A percentile compares a stretch with the other conserved stretches of the same genome.
Evolutionary conservation across 1,140 invertebrate genomes (phyloP).

Genomic region (Trichogramma pretiosum): DNA sequence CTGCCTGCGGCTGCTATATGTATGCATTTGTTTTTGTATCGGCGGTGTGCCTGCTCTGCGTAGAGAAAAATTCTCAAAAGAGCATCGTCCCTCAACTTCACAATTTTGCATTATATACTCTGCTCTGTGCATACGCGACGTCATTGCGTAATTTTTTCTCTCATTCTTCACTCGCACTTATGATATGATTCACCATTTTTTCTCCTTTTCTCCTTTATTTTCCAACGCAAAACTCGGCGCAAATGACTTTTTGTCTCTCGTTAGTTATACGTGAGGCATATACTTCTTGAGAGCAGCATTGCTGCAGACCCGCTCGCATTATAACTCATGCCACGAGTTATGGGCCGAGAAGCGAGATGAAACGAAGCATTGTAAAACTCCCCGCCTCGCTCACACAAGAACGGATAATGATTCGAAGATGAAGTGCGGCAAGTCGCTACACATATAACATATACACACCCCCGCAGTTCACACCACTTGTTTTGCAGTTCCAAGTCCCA

Average conservation of each 20-base stretch:
- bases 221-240: background rate
- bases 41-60: no score
- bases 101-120: background rate
- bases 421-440: no score
- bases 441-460: no score
- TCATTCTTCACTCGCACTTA: background rate
- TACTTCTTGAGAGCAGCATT: background rate
- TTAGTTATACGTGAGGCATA: constrained; percentile 6
- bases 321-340: background rate
- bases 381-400: background rate
- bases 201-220: background rate
- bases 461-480: background rate
- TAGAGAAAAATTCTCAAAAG: constrained; percentile 15
- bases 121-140: no score
- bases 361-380: constrained; percentile 13
- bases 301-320: background rate
- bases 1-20: no score
- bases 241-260: constrained; percentile 17
- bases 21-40: no score
- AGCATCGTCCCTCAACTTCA: constrained; percentile 5
- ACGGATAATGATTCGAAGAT: constrained; percentile 8
- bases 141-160: constrained; percentile 17
- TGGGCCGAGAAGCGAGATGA: background rate
- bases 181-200: background rate
- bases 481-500: background rate